These are phyloP conservation scores for Chloebia gouldiae DNA, from an alignment of 2,113 vertebrate species.

Conservation along the genomic window DNA sequence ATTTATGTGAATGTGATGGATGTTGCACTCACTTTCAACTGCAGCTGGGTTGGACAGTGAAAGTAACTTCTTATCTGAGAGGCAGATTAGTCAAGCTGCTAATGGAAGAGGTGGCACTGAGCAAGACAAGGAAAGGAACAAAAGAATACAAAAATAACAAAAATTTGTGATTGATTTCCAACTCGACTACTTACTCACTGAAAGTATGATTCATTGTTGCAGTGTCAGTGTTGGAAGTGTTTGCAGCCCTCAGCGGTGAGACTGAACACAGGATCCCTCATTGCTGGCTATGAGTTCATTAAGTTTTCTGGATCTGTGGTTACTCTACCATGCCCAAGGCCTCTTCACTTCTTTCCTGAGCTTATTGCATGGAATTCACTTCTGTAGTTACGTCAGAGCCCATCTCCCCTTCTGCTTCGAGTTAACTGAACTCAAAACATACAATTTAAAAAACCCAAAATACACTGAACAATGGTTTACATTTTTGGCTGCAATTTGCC, in stretches of 20 bases:
- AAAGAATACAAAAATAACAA: background rate
- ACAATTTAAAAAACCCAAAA: background rate
- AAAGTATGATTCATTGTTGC: background rate
- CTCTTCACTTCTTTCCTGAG: background rate
- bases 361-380: background rate
- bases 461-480: background rate
- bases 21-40: background rate
- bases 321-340: background rate
- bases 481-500: background rate
- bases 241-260: background rate
- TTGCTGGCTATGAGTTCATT: rapidly evolving
- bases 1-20: background rate
- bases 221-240: background rate
- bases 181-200: background rate
- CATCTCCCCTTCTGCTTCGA: background rate
- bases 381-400: background rate
- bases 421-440: background rate
- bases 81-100: background rate
- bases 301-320: background rate
- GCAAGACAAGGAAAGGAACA: background rate
- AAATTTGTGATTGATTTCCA: background rate
- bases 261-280: background rate
- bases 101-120: background rate
- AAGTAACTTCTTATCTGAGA: background rate
- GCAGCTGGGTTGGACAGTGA: background rate